Base-by-base conservation (phyloP, 2,113 vertebrate species). In the Ammodytes dubius region DNA sequence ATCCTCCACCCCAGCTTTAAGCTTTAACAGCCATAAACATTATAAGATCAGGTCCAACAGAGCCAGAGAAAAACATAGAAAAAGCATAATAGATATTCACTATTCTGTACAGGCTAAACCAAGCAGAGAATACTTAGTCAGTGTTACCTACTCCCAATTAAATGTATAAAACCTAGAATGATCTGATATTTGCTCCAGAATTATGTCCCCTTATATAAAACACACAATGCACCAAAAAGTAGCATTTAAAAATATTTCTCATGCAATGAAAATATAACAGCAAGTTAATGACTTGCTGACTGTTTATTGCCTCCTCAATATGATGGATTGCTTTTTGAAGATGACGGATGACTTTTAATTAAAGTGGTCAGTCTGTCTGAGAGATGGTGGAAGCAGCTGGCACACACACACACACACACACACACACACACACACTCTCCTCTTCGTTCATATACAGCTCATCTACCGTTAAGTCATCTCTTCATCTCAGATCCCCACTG, bases 261-360 rank as follows among this genome's bases (percentile, higher is more conserved):
- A 68, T 27, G 61, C n/a, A 43, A 9, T 67, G 39, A 65, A 73
- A 40, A 19, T 45, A 13, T 27, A 77, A 65, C n/a, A 63, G 47
- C 19, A 40, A 52, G 56, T 65, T 74, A 53, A 65, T 79, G 40
- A 58, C 49, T 63, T 14, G 5, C 1, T 70, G 59, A 42, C 37
- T 40, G 6, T 75, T 65, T 75, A 8, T 64, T 74, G 66, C 19
- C 19, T 27, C 42, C 54, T 80, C 7, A 15, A 15, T 71, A n/a
- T 76, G 77, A 84, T 74, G 12, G n/a, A 79, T 75, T 13, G 35
- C 71, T 37, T 70, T 84, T 79, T 74, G 39, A 66, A 66, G 65
- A 59, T 84, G 76, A 74, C 58, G 49, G 43, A 70, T 52, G 70
- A 72, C 61, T 53, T 74, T 63, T 74, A 65, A 72, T 85, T 67